Percentiles rank a stretch among this genome's conserved stretches.
These are phyloP conservation scores for Tympanuchus pallidicinctus DNA, from an alignment of 2,113 vertebrate species.

Conservation along the genomic window DNA sequence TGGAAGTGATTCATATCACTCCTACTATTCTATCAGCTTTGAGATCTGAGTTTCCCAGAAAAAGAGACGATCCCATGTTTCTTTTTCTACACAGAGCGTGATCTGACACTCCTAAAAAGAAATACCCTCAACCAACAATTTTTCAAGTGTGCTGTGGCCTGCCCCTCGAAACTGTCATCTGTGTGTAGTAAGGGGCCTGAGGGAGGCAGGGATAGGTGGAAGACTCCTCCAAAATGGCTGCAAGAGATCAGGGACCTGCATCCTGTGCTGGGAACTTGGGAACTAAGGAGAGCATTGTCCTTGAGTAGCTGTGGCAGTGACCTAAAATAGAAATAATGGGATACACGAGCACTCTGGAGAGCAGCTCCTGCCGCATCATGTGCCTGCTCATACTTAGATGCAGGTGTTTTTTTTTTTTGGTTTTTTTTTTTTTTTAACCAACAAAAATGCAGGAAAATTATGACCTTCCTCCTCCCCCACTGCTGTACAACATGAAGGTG, in stretches of 20 bases:
- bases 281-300: conserved; percentile 1
- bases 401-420: background rate
- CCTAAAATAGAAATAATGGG: conserved; percentile 58
- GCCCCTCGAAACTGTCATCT: background rate
- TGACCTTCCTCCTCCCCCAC: background rate
- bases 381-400: conserved; percentile 35
- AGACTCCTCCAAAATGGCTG: background rate
- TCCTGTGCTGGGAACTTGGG: background rate
- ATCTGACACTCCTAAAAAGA: background rate
- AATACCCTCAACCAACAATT: background rate
- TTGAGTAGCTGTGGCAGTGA: conserved; percentile 56
- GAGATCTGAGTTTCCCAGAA: background rate
- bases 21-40: background rate
- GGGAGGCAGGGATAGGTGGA: background rate
- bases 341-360: conserved; percentile 29
- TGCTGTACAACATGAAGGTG: background rate
- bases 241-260: background rate
- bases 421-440: conserved; percentile 10
- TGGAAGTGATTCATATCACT: background rate
- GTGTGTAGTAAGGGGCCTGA: background rate
- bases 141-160: background rate
- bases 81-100: background rate
- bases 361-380: conserved; percentile 43
- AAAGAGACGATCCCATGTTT: background rate
- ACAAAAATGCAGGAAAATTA: conserved; percentile 38